A percentile compares a stretch with the other conserved stretches of the same genome.
Evolutionary conservation across 2,888 invertebrate genomes (phyloP).

Genomic region (Drosophila histrio): DNA sequence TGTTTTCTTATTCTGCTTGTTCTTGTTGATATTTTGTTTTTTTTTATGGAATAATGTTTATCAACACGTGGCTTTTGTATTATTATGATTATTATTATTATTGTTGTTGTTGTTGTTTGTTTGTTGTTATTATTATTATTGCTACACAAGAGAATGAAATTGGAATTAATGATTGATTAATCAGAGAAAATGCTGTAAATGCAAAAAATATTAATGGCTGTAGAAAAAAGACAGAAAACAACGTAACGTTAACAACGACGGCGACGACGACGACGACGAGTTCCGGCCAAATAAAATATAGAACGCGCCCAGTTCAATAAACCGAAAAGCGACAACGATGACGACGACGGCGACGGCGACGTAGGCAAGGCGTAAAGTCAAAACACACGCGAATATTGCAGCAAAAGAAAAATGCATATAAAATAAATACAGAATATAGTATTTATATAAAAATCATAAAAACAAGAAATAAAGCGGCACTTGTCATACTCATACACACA

Average conservation of each 20-base stretch:
- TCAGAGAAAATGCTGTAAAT: conserved; percentile 52
- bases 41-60: conserved; percentile 21
- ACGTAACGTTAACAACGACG: no score
- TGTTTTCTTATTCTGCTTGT: conserved; percentile 11
- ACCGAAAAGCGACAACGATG: conserved; percentile 32
- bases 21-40: conserved; percentile 15
- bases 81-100: conserved; percentile 13
- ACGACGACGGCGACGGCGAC: neutral
- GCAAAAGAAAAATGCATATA: conserved; percentile 69
- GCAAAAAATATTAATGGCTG: conserved; percentile 13
- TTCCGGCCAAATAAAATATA: conserved; percentile 22
- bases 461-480: conserved; percentile 46
- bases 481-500: conserved; percentile 41
- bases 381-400: conserved; percentile 72
- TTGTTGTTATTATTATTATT: conserved; percentile 19
- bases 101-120: conserved; percentile 18
- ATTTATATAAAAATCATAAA: conserved; percentile 51
- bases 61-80: conserved; percentile 33
- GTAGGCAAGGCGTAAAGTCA: conserved; percentile 28
- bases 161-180: conserved; percentile 31
- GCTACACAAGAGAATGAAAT: conserved; percentile 54
- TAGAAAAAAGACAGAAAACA: neutral
- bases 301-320: conserved; percentile 65
- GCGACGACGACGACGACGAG: neutral
- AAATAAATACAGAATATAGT: conserved; percentile 65